Evolutionary conservation across 2,888 invertebrate species (phyloP).

Genomic region (Melinaea marsaeus): DNA sequence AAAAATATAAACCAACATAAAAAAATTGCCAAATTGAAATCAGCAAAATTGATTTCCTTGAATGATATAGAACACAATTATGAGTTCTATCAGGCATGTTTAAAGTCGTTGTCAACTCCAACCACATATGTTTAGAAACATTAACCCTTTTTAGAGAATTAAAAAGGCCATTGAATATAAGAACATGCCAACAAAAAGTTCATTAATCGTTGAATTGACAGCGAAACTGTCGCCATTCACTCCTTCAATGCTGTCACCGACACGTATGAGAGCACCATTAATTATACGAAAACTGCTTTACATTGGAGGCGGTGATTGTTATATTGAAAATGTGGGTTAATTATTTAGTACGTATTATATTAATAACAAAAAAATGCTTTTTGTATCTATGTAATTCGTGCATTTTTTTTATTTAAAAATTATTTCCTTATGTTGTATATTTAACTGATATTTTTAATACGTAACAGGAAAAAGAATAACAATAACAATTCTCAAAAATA

Average conservation of each 20-base stretch:
- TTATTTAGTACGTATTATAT: background rate
- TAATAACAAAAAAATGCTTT: background rate
- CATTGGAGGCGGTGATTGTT: background rate
- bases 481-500: too few species aligned
- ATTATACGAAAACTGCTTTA: constrained; percentile 7
- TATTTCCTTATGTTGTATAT: too few species aligned
- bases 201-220: constrained; percentile 14
- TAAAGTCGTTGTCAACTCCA: background rate
- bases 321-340: background rate
- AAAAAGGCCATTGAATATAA: constrained; percentile 6
- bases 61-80: too few species aligned
- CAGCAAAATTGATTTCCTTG: too few species aligned
- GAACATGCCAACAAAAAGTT: constrained; percentile 6
- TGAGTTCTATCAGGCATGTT: too few species aligned
- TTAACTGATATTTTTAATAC: too few species aligned
- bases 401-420: too few species aligned
- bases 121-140: background rate
- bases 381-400: too few species aligned
- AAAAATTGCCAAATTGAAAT: too few species aligned
- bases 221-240: constrained; percentile 16
- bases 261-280: constrained; percentile 10
- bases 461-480: too few species aligned
- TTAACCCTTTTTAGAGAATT: background rate
- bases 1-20: too few species aligned
- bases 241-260: constrained; percentile 9